Percentiles rank a stretch among this genome's conserved stretches.
Evolutionary conservation across 1,140 invertebrate species (phyloP).

Genomic region (Glomeris maerens): DNA sequence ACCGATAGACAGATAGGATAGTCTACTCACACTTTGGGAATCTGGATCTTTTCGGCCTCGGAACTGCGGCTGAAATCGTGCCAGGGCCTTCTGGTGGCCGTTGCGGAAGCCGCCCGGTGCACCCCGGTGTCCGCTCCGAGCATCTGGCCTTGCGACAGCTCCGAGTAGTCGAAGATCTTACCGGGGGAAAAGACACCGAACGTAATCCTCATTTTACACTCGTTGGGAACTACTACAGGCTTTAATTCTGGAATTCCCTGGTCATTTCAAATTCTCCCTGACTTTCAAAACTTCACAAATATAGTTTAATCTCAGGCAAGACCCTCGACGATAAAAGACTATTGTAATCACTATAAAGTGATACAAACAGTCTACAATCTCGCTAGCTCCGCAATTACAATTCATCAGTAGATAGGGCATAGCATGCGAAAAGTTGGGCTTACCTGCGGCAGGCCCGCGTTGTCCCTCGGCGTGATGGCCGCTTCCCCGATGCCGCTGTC

Average conservation of each 20-base stretch:
- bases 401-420: no score
- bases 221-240: constrained; percentile 1
- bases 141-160: constrained; percentile 20
- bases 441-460: constrained; percentile 76
- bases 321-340: no score
- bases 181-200: constrained; percentile 8
- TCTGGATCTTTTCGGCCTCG: constrained; percentile 89
- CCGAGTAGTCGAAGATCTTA: constrained; percentile 25
- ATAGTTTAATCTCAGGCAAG: no score
- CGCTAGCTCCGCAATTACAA: no score
- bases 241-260: no score
- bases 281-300: no score
- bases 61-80: constrained; percentile 71
- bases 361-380: no score
- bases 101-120: constrained; percentile 10
- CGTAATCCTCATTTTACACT: no score
- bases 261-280: no score
- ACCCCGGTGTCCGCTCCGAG: neutral
- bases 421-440: constrained; percentile 13
- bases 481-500: constrained; percentile 82
- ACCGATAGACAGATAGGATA: no score
- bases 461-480: constrained; percentile 74
- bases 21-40: constrained; percentile 86
- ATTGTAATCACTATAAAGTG: no score
- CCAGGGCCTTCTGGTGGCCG: constrained; percentile 22